phyloP scores from a whole-genome alignment of 2,113 vertebrate genomes.

The Psophia crepitans region DNA sequence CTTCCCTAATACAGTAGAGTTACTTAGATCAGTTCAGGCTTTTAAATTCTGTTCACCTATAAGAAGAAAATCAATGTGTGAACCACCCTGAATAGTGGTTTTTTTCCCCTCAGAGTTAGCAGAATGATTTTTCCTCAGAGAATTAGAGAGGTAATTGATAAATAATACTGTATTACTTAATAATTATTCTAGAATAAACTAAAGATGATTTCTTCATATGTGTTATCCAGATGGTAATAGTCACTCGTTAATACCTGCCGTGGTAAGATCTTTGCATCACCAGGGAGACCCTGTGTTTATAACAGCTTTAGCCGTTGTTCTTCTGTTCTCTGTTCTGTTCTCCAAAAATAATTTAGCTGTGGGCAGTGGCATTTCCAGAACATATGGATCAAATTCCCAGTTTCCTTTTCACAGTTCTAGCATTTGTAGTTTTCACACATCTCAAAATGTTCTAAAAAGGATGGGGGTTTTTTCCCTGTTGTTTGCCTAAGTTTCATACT shows the following conservation, averaged over 20 bases:
- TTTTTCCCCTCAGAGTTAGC: not conserved
- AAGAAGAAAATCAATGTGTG: not conserved
- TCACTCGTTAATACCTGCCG: constrained; percentile 10
- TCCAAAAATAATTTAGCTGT: constrained; percentile 64
- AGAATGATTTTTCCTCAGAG: not conserved
- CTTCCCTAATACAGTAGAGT: not conserved
- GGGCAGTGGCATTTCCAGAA: constrained; percentile 68
- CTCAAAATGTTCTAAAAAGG: constrained; percentile 60
- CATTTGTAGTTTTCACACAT: constrained; percentile 69
- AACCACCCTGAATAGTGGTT: not conserved
- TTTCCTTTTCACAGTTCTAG: constrained; percentile 67
- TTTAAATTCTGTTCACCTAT: not conserved
- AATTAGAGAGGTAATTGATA: not conserved
- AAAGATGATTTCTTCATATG: not conserved
- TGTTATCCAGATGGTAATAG: not conserved
- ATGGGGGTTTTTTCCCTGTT: not conserved
- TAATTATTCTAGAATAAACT: not conserved
- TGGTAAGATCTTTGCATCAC: constrained; percentile 24
- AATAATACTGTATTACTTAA: not conserved
- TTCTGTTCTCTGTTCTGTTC: constrained; percentile 37
- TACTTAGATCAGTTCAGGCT: not conserved
- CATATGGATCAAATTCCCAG: constrained; percentile 68
- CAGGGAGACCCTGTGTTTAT: constrained; percentile 60
- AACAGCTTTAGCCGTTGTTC: constrained; percentile 51
- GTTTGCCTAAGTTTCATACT: constrained; percentile 33